Conservation (phyloP, 2,888 invertebrate species). For the Cacoxenus indagator region DNA sequence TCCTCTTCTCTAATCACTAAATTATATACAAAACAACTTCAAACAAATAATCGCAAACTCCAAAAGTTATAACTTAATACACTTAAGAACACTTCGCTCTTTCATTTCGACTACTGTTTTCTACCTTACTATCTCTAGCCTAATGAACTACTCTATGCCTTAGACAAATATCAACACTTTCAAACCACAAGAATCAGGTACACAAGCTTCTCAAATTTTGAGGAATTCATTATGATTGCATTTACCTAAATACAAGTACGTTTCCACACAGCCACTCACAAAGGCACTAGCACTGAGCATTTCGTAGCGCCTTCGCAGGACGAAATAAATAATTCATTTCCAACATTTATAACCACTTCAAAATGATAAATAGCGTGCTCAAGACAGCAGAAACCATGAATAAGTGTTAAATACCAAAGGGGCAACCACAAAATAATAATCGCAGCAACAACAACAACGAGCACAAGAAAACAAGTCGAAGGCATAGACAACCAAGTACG, state of each 20-base stretch:
- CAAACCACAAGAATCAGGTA: not conserved
- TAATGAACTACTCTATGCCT: too few species aligned
- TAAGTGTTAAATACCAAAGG: conserved; percentile 21
- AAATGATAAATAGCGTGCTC: conserved; percentile 18
- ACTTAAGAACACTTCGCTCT: too few species aligned
- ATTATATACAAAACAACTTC: too few species aligned
- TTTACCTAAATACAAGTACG: conserved; percentile 1
- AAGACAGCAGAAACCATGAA: conserved; percentile 15
- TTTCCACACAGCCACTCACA: too few species aligned
- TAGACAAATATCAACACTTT: not conserved
- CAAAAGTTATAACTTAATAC: too few species aligned
- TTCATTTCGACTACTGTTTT: too few species aligned
- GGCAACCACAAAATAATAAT: conserved; percentile 18
- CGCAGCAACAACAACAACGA: not conserved
- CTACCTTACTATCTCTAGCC: too few species aligned
- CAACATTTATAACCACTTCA: conserved; percentile 22
- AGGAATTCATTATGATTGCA: conserved; percentile 16
- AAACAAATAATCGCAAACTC: too few species aligned
- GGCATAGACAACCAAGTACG: not conserved
- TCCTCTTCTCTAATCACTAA: too few species aligned
- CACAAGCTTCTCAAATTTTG: not conserved
- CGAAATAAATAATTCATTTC: conserved; percentile 19
- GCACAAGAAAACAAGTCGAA: not conserved
- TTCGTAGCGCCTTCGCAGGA: not conserved
- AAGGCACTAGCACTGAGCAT: not conserved